Evolutionary conservation across 2,888 invertebrate species (phyloP), one percentile per base, ranked within the genome.

Genomic region (Halocaridina rubra): DNA sequence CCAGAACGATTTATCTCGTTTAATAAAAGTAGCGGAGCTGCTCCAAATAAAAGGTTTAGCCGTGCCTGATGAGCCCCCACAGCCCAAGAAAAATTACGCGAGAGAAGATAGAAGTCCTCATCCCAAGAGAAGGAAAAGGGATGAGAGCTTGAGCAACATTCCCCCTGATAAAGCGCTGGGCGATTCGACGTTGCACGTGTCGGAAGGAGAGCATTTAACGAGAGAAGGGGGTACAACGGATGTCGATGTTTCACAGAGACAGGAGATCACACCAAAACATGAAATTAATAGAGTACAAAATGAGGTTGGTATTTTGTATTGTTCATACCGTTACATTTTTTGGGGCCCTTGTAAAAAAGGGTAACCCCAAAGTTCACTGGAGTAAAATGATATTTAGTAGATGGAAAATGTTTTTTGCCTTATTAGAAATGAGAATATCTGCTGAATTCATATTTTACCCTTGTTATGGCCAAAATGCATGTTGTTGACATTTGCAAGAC

Each of bases 11-110:
- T 30, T 87, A n/a, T 84, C 84, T 7, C 80, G 87, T 8, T 80
- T 87, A 24, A 81, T 87, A 76, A 87, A 87, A 71, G 85, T 85
- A 27, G 87, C 87, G 4, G 87, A 87, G 74, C 72, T 87, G 30
- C 67, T 87, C 13, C 81, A 85, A 46, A 87, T 87, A 16, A 87
- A 87, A 46, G 87, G 87, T 27, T 67, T 87, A 30, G 85, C 87
- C 5, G 87, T 87, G 24, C 87, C 85, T 32, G 87, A 87, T 77
- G 85, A 85, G 59, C 87, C 87, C 8, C 82, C 80, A n/a, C 16
- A 32, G 16, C 24, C 24, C 33, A 82, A 82, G 32, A 82, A 77
- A 59, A 81, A 81, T n/a, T 81, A 81, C 27, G 39, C 81, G 16
- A 69, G 82, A n/a, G 82, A 82, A n/a, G 82, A 82, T 64, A 57